Evolutionary conservation across 2,888 invertebrate species (phyloP).

Genomic region (Argynnis bischoffii): DNA sequence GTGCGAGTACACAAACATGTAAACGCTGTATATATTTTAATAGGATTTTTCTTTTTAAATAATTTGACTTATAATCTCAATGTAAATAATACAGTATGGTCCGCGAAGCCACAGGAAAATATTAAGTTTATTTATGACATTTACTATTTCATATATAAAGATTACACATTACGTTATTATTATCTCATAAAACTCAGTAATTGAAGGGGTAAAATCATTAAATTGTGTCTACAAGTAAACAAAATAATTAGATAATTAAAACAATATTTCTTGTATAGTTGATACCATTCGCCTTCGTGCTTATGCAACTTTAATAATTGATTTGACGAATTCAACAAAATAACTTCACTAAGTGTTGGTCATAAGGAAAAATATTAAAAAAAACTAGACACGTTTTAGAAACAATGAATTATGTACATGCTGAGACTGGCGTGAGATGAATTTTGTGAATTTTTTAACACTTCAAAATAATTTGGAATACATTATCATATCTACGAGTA

Average conservation of each 20-base stretch:
- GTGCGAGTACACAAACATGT: no score
- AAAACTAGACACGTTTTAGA: slow-evolving; percentile 14
- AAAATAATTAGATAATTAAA: neutral
- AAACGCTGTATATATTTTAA: no score
- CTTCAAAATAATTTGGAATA: slow-evolving; percentile 1
- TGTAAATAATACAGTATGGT: no score
- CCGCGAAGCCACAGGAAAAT: no score
- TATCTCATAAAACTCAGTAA: no score
- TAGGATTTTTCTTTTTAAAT: no score
- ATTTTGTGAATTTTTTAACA: slow-evolving; percentile 3
- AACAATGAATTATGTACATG: slow-evolving; percentile 10
- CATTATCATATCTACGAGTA: neutral
- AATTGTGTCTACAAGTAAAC: neutral
- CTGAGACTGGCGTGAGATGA: slow-evolving; percentile 5
- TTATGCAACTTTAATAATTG: slow-evolving; percentile 6
- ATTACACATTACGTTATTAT: neutral
- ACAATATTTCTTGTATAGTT: neutral
- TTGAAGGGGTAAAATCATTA: neutral
- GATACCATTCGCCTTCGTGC: neutral
- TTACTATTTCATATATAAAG: no score
- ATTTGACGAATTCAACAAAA: slow-evolving; percentile 7
- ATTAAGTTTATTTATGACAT: no score
- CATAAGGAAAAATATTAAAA: slow-evolving; percentile 14
- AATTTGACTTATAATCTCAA: no score
- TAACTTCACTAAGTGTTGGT: neutral